Base-by-base conservation (phyloP, 2,888 invertebrate species). In the Chloroclystis v-ata region DNA sequence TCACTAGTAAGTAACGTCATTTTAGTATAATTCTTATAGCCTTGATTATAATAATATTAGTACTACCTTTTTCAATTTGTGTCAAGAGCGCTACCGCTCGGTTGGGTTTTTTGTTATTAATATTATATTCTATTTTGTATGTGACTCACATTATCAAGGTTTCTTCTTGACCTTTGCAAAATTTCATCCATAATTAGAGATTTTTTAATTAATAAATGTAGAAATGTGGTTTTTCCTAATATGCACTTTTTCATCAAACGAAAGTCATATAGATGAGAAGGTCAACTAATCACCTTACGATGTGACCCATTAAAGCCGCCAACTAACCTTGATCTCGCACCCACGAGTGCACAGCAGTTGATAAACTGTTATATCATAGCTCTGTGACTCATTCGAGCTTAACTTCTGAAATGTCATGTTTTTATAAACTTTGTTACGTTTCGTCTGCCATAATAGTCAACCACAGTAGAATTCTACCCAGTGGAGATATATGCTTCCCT, bases 1-100 rank as follows among this genome's bases (percentile, higher is more conserved):
- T 77, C 78, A 76, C 57, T 24, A 38, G 20, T 16, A 43, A 32
- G 43, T 67, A 65, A 73, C 70, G 68, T 67, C 72, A 67, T 53
- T 28, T 58, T 62, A 57, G 56, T 66, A 63, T 67, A 65, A 59
- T 60, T 56, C 58, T 54, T 56, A 57, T 52, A 47, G 44, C 30
- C 55, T 52, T 12, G 41, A 30, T 47, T 41, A 43, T 57, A 29
- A 42, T 32, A 45, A 47, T 47, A 59, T 59, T 57, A 49, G 50
- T 48, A 41, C 56, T 46, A 49, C 57, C 56, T 57, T 59, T 56
- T 33, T 43, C 42, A 13, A 54, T 54, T 50, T 38, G 47, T 57
- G 61, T 60, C 60, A 61, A 57, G 59, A 57, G 20, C 50, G 28
- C 43, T n/a, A n/a, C n/a, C n/a, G n/a, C n/a, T n/a, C 33, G 43